Base-by-base conservation (phyloP, 1,140 invertebrate species). In the Drosophila obscura region DNA sequence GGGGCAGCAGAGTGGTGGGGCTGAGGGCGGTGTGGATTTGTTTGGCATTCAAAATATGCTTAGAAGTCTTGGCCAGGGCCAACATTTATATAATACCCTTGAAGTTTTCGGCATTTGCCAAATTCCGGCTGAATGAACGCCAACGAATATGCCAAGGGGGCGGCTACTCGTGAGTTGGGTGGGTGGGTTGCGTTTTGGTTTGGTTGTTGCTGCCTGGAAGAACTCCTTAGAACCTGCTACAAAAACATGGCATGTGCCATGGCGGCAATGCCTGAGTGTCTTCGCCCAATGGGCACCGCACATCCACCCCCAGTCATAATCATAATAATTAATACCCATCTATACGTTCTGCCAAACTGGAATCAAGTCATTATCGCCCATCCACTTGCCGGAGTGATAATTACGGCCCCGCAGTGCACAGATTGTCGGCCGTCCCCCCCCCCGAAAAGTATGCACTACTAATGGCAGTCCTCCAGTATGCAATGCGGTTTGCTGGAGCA, bases 281-380 rank as follows among this genome's bases (percentile, higher is more conserved):
- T 55, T 68, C 28, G 45, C 4, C 35, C 35, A 1, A 5, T 28
- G 26, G 26, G 5, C 11, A 9, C 31, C 3, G 8, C 31, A 35
- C 31, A 1, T 11, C 9, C 35, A 39, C 8, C 31, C 31, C 31
- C 35, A 39, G 50, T 46, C 72, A 76, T 80, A 83, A 83, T 84
- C 66, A 76, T 68, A 80, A 76, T 76, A 76, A 80, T 83, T 83
- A 80, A 80, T 76, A 76, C 59, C 61, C 73, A 73, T 52, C 61
- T 65, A 39, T 39, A 76, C 76, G 59, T 80, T 65, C 51, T 59
- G 68, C 51, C 62, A 41, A 19, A 46, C 56, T 71, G 73, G 43
- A 82, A 82, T 82, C 71, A 69, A 82, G 79, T 63, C 79, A 82
- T 82, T 82, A 82, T 78, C 79, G 71, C 57, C 72, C 62, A 62